Evolutionary conservation across 2,888 invertebrate species (phyloP), one percentile per base, ranked within the genome.

Genomic region (Apotomis betuletana): DNA sequence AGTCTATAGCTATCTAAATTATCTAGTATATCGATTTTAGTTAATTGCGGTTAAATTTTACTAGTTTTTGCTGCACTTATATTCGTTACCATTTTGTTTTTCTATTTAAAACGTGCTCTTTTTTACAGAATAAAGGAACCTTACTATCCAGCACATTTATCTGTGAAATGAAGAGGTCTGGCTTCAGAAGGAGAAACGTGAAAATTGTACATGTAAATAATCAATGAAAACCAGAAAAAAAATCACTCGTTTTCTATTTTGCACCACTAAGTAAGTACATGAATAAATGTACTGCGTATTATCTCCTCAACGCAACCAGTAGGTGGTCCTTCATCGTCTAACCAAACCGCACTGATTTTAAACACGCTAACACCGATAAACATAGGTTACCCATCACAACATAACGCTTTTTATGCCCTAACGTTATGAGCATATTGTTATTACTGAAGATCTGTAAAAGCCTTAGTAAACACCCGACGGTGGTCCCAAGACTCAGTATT

Each of bases 401-500:
- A 46, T 52, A 52, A 52, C 52, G 60, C 49, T 65, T 71, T 72
- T 72, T 63, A 72, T 72, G 68, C 62, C 70, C 71, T 71, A 72
- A 68, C 63, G 57, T 72, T 63, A 69, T 63, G 63, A 72, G 58
- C 72, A 68, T 72, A 68, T 68, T 71, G 67, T 72, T 68, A 72
- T 72, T 72, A 68, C 72, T 62, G 67, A 68, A 68, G 67, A 87
- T 85, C 85, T 85, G 82, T 82, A 78, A 80, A 81, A 80, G 71
- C 70, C 70, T 70, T 67, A 81, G 85, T 85, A 92, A 92, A 92
- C 88, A 91, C 79, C 84, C 80, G 84, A 83, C 79, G 92, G 92
- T 92, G 92, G 92, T 92, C 92, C 79, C 77, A 76, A 77, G 74
- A 73, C 76, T 78, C 87, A 82, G 84, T 81, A 81, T 80, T 77